A percentile compares a stretch with the other conserved stretches of the same genome.
Evolutionary conservation across 2,888 invertebrate species (phyloP).

Genomic region (Bombyx huttoni): DNA sequence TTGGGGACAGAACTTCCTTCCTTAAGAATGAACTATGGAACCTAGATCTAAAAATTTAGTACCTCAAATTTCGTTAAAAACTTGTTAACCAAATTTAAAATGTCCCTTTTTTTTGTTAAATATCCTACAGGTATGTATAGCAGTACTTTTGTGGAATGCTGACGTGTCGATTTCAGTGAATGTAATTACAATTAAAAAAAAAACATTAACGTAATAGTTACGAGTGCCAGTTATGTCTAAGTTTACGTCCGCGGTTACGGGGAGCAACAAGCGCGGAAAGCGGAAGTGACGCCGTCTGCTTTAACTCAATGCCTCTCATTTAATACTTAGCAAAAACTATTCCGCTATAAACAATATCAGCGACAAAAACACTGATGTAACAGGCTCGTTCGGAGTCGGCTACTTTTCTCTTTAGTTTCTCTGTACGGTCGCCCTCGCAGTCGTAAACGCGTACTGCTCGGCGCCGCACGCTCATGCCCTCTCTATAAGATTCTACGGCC

Average conservation of each 20-base stretch:
- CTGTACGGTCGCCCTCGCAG: slow-evolving; percentile 43
- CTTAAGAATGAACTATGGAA: too few species aligned
- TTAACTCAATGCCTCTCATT: slow-evolving; percentile 23
- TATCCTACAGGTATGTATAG: too few species aligned
- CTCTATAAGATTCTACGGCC: slow-evolving; percentile 10
- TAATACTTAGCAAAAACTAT: slow-evolving; percentile 28
- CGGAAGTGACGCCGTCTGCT: slow-evolving; percentile 27
- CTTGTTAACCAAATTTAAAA: too few species aligned
- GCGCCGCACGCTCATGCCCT: slow-evolving; percentile 37
- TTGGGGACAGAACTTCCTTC: too few species aligned
- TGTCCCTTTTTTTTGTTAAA: too few species aligned
- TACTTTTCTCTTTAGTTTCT: slow-evolving; percentile 66
- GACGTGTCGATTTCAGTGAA: too few species aligned
- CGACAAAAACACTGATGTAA: slow-evolving; percentile 56
- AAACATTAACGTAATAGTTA: slow-evolving; percentile 8
- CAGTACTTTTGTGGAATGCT: too few species aligned
- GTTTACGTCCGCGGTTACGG: slow-evolving; percentile 13
- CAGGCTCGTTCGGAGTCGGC: slow-evolving; percentile 12
- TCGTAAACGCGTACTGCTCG: slow-evolving; percentile 26
- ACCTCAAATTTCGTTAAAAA: too few species aligned
- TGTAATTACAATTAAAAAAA: slow-evolving; percentile 8
- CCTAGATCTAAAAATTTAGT: too few species aligned
- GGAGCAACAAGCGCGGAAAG: slow-evolving; percentile 19
- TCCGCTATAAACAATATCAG: slow-evolving; percentile 26
- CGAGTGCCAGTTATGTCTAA: slow-evolving; percentile 8